These are phyloP conservation scores for Hephaestus fuliginosus DNA, from an alignment of 2,797 vertebrate species.

Conservation along the genomic window DNA sequence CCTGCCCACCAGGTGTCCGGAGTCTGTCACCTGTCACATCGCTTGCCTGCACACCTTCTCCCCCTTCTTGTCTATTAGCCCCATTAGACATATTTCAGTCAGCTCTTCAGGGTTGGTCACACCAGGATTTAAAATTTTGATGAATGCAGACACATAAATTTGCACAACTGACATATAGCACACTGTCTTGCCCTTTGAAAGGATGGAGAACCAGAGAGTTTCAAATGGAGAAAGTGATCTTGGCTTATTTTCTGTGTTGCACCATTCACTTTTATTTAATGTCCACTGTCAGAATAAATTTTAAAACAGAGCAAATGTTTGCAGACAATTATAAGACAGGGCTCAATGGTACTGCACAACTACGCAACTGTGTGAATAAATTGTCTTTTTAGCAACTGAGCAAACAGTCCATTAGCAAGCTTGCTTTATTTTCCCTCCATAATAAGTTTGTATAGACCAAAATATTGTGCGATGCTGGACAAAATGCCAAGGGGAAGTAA, in stretches of 20 bases:
- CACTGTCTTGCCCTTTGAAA: background rate
- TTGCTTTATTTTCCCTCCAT: background rate
- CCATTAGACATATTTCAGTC: background rate
- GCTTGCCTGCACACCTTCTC: background rate
- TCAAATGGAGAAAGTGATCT: background rate
- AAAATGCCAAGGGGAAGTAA: background rate
- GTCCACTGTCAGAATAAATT: background rate
- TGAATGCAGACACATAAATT: background rate
- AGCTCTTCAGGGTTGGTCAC: background rate
- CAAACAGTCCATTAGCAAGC: background rate
- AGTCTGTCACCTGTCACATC: conserved; percentile 3
- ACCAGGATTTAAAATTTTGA: background rate
- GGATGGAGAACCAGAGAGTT: background rate
- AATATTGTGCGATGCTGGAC: background rate
- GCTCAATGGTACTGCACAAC: background rate
- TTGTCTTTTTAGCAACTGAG: background rate
- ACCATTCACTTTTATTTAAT: background rate
- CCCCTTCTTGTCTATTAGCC: background rate
- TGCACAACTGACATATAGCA: background rate
- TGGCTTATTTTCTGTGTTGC: background rate
- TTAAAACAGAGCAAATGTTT: background rate
- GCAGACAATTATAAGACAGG: background rate
- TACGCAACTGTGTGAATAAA: background rate
- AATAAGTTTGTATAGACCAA: background rate
- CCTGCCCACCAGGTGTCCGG: conserved; percentile 51